Base-by-base conservation (phyloP, 2,113 vertebrate species). In the Lichenostomus cassidix region DNA sequence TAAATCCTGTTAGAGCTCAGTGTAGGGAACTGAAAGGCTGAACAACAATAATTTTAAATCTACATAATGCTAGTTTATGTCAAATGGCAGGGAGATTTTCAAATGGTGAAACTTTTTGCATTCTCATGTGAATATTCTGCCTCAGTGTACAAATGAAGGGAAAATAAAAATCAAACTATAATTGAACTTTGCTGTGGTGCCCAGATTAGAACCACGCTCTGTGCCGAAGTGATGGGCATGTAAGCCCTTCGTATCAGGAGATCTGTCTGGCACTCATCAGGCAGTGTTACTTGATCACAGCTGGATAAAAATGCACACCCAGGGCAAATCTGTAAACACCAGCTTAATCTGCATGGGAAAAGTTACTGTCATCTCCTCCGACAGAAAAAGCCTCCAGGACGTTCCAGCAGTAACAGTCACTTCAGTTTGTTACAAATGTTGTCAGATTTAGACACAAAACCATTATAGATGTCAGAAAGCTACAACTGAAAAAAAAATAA, bases 321-420 rank as follows among this genome's bases (percentile, higher is more conserved):
- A 98, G 98, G 98, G 98, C 98, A 98, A 98, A 98, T 99, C 98
- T 99, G 98, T 98, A 99, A 99, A 99, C 98, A 99, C 98, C 98
- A 99, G 98, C 98, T 98, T 99, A 98, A 99, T 99, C 98, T 99
- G 98, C 98, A 99, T 98, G 98, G 98, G 98, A 98, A 98, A 99
- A 98, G 97, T 98, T 98, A 98, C 98, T 98, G 97, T 99, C 98
- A 98, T 98, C 97, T 97, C 96, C 95, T 97, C 94, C 97, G 98
- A 99, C 98, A 99, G 98, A 97, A 97, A 97, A 98, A 98, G 97
- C 98, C 98, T 98, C 84, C 97, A 97, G 98, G 98, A 98, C 97
- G 94, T 98, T 97, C 95, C 95, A 92, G 95, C 94, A 96, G 97
- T 97, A 98, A 98, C 97, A 98, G 97, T 98, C 97, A 97, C 98